These are phyloP conservation scores for Oscheius onirici DNA, from an alignment of 2,888 invertebrate genomes.

Conservation along the genomic window DNA sequence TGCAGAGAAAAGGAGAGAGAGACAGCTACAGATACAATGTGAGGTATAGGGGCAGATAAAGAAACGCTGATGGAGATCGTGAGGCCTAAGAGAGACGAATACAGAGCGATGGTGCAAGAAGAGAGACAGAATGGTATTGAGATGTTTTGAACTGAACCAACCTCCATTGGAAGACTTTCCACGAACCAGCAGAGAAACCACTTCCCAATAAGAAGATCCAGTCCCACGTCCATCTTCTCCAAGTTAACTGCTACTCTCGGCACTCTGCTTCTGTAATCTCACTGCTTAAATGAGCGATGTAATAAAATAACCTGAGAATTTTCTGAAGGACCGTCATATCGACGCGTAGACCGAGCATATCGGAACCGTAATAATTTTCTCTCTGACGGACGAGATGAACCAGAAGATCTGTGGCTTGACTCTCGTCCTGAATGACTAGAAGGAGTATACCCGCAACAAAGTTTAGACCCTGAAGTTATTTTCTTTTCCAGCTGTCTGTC, in stretches of 20 bases:
- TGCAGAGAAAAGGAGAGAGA: too few species aligned
- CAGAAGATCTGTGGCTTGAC: conserved; percentile 46
- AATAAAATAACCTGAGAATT: conserved; percentile 36
- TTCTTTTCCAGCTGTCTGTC: conserved; percentile 52
- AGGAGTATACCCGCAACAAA: conserved; percentile 53
- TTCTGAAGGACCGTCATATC: conserved; percentile 51
- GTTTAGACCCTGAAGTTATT: conserved; percentile 57
- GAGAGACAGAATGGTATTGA: neutral
- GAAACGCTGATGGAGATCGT: too few species aligned
- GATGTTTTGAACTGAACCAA: conserved; percentile 10
- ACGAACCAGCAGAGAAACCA: conserved; percentile 59
- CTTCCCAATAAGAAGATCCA: conserved; percentile 53
- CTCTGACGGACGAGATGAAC: conserved; percentile 47
- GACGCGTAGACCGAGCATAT: conserved; percentile 51
- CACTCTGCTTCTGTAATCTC: neutral
- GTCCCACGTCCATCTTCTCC: conserved; percentile 45
- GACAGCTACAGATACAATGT: too few species aligned
- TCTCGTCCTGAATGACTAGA: conserved; percentile 48
- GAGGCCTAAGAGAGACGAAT: too few species aligned
- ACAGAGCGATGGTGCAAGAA: neutral
- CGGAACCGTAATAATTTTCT: conserved; percentile 43
- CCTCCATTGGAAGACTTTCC: conserved; percentile 58
- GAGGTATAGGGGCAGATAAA: too few species aligned
- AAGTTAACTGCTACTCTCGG: conserved; percentile 28
- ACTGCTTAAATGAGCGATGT: neutral